Percentiles rank a stretch among this genome's conserved stretches.
Evolutionary conservation across 2,888 invertebrate genomes (phyloP).

Genomic region (Pomacea canaliculata): DNA sequence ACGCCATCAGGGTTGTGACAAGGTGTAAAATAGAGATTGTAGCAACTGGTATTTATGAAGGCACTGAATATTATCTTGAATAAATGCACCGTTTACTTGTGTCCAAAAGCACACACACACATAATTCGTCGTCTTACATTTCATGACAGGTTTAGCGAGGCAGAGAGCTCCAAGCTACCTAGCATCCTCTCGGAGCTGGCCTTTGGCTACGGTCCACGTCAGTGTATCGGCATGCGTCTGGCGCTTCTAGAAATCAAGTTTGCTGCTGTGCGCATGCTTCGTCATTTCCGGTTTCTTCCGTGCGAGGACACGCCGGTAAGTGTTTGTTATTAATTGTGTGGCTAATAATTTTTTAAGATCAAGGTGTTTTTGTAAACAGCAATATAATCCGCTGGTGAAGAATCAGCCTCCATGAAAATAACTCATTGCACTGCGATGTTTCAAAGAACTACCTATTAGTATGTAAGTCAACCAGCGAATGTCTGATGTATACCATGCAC

Average conservation of each 20-base stretch:
- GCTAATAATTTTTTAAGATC: background rate
- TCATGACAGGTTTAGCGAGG: constrained; percentile 7
- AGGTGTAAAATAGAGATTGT: too few relatives aligned
- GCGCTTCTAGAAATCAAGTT: constrained; percentile 30
- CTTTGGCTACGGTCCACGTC: constrained; percentile 30
- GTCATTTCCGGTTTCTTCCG: constrained; percentile 1
- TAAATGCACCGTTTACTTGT: too few relatives aligned
- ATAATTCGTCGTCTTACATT: too few relatives aligned
- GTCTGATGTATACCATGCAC: too few relatives aligned
- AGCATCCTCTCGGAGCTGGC: constrained; percentile 9
- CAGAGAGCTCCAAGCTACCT: background rate
- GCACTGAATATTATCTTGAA: too few relatives aligned
- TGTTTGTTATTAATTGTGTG: background rate
- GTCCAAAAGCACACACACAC: too few relatives aligned
- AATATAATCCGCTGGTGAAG: background rate
- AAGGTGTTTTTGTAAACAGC: too few relatives aligned
- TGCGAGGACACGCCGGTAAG: constrained; percentile 20
- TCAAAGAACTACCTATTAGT: too few relatives aligned
- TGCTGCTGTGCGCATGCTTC: constrained; percentile 18
- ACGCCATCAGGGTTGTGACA: too few relatives aligned
- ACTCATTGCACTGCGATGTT: background rate
- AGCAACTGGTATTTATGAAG: too few relatives aligned
- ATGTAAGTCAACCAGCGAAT: too few relatives aligned
- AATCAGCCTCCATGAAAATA: constrained; percentile 3
- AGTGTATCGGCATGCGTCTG: constrained; percentile 29